phyloP scores from a whole-genome alignment of 1,140 invertebrate genomes.

The Druon quercuslanigerum region DNA sequence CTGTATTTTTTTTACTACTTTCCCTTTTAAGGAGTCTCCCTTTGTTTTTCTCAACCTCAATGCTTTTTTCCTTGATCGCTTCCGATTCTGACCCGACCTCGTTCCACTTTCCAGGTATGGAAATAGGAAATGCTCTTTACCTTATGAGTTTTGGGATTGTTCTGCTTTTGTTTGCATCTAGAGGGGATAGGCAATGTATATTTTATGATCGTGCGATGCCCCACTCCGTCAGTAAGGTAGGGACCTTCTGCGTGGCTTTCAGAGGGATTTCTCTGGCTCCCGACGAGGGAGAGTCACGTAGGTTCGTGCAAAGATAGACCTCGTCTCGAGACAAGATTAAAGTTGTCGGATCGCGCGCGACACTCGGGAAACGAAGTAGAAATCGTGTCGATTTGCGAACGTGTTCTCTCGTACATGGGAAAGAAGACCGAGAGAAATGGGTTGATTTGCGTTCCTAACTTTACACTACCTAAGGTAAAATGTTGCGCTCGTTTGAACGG shows the following conservation, averaged over 20 bases:
- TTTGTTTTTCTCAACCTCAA: slow-evolving; percentile 33
- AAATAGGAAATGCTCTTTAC: slow-evolving; percentile 59
- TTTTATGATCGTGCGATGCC: slow-evolving; percentile 64
- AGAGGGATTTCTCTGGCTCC: slow-evolving; percentile 47
- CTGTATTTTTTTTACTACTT: slow-evolving; percentile 34
- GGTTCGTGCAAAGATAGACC: slow-evolving; percentile 43
- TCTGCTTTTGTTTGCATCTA: slow-evolving; percentile 57
- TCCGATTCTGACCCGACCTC: slow-evolving; percentile 11
- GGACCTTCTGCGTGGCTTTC: slow-evolving; percentile 40
- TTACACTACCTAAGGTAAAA: slow-evolving; percentile 15
- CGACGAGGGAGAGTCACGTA: slow-evolving; percentile 52
- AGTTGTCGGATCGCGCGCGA: slow-evolving; percentile 49
- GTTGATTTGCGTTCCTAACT: slow-evolving; percentile 28
- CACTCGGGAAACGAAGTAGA: slow-evolving; percentile 48
- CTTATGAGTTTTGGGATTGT: slow-evolving; percentile 54
- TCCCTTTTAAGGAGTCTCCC: slow-evolving; percentile 20
- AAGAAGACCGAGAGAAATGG: slow-evolving; percentile 7
- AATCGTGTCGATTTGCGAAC: slow-evolving; percentile 48
- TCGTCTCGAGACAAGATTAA: slow-evolving; percentile 51
- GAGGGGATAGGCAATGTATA: slow-evolving; percentile 68
- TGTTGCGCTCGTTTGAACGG: slow-evolving; percentile 11
- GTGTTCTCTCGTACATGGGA: slow-evolving; percentile 12
- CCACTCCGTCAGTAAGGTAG: slow-evolving; percentile 37
- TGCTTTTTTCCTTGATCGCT: slow-evolving; percentile 29
- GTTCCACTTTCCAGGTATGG: slow-evolving; percentile 54